These are phyloP conservation scores for Erethizon dorsatum DNA, from an alignment of 2,797 vertebrate species.

Conservation along the genomic window DNA sequence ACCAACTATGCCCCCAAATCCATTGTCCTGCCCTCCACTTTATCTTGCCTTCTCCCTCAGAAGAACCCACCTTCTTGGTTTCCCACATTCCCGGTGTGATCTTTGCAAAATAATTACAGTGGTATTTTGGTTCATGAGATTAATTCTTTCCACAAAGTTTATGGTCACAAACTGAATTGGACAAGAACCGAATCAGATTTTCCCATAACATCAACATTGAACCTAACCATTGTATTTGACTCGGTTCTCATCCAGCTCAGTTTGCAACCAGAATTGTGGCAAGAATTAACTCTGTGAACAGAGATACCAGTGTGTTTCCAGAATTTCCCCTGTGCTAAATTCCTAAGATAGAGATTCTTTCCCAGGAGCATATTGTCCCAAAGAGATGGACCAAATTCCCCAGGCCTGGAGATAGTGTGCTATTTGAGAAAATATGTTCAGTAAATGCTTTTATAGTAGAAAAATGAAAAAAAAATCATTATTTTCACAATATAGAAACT, in stretches of 20 bases:
- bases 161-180: neutral
- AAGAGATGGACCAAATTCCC: neutral
- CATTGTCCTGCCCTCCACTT: neutral
- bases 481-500: slow-evolving; percentile 54
- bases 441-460: neutral
- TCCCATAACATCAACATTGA: neutral
- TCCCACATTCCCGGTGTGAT: neutral
- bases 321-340: slow-evolving; percentile 22
- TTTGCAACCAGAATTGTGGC: neutral
- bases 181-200: neutral
- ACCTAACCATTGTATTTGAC: neutral
- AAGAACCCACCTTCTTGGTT: slow-evolving; percentile 12
- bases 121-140: neutral
- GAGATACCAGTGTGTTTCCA: neutral
- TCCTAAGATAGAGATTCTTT: neutral
- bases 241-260: neutral
- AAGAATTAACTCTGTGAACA: neutral
- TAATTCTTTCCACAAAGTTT: neutral
- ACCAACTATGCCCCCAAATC: neutral
- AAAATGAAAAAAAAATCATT: neutral
- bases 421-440: slow-evolving; percentile 34
- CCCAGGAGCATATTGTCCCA: neutral
- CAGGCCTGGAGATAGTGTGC: neutral
- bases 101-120: neutral
- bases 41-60: neutral